Percentiles rank a stretch among this genome's conserved stretches.
Conservation (phyloP, 2,888 invertebrate genomes). For the Melieria omissa region DNA sequence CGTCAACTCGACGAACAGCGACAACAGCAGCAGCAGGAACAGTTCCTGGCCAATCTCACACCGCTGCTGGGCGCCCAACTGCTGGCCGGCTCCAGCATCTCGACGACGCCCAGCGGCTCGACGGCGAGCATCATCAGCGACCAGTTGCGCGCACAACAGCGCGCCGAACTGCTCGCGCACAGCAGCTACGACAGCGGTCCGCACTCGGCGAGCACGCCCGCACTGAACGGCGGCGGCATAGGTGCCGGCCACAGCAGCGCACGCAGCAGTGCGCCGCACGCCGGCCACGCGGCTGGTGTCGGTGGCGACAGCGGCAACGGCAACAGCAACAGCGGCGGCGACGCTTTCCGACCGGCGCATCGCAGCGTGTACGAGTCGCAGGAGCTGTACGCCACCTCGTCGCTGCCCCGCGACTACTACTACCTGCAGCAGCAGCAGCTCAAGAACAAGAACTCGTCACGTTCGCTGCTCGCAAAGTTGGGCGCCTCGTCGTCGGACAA, state of each 20-base stretch:
- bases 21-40: conserved; percentile 66
- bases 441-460: conserved; percentile 60
- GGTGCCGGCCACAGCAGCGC: conserved; percentile 45
- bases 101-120: conserved; percentile 57
- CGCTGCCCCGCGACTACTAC: conserved; percentile 64
- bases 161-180: conserved; percentile 14
- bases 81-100: conserved; percentile 52
- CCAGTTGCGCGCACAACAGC: conserved; percentile 49
- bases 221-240: conserved; percentile 35
- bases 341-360: conserved; percentile 45
- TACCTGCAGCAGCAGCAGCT: conserved; percentile 63
- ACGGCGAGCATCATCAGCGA: conserved; percentile 61
- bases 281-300: conserved; percentile 9
- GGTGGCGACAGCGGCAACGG: conserved; percentile 44
- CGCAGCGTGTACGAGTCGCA: conserved; percentile 43
- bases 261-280: conserved; percentile 34
- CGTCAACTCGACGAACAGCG: conserved; percentile 65
- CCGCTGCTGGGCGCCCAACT: conserved; percentile 60
- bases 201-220: conserved; percentile 47
- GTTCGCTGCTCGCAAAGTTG: conserved; percentile 61
- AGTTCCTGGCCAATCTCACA: conserved; percentile 59
- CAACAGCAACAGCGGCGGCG: conserved; percentile 38
- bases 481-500: conserved; percentile 59
- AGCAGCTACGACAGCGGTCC: neutral
- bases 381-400: conserved; percentile 52